Evolutionary conservation across 2,113 vertebrate species (phyloP), one percentile per base, ranked within the genome.

Genomic region (Hemiscyllium ocellatum): DNA sequence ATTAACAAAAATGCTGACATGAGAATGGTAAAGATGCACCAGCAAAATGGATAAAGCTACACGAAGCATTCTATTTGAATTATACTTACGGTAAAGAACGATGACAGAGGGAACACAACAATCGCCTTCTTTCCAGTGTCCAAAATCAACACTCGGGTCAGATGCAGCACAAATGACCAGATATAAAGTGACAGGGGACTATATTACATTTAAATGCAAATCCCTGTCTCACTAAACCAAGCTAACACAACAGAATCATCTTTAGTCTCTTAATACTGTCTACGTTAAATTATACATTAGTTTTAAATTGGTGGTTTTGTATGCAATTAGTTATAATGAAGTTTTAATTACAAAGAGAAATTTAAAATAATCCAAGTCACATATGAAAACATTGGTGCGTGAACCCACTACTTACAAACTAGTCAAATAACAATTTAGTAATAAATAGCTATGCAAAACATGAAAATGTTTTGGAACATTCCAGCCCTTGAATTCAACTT

Each of bases 151-250:
- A 66, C 89, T 93, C 56, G 4, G 87, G 89, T 93, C 89, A 93
- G n/a, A 93, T 66, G 61, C 89, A 93, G 61, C 89, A 93, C 89
- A 93, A 93, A 93, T 37, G 61, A 90, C 87, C 87, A 90, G 87
- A 90, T 90, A 90, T 90, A 90, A 90, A 90, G 52, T 90, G 87
- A 93, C 56, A 90, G 87, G 89, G 89, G 33, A 93, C 61, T 65
- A 65, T n/a, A 93, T 37, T 93, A 66, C 61, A 91, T n/a, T 91
- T 91, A 91, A 91, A 66, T 91, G 5, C 89, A 65, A 93, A 37
- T 66, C 15, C 17, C 22, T 93, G 33, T 61, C 66, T 19, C 89
- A 93, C 61, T 93, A 37, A 93, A 66, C 15, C 15, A 20, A 93
- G 61, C 89, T 93, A 66, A 93, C 5, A 37, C 29, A 68, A 61